Conservation (phyloP, 2,797 vertebrate genomes). For the Champsocephalus esox region DNA sequence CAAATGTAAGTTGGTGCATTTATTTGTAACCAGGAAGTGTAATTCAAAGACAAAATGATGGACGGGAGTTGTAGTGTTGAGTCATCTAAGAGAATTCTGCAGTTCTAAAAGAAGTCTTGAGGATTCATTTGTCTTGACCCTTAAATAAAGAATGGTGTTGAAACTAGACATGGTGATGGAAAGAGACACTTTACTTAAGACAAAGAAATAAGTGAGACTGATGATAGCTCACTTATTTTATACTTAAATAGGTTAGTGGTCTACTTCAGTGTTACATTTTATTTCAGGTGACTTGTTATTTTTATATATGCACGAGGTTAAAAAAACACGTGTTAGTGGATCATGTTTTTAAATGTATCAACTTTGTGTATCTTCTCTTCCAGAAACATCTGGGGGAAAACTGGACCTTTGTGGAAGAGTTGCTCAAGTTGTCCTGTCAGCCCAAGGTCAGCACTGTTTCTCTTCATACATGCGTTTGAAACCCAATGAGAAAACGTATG, state of each 20-base stretch:
- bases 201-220: not conserved
- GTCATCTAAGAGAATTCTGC: not conserved
- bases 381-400: slow-evolving; percentile 90
- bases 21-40: not conserved
- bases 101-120: slow-evolving; percentile 9
- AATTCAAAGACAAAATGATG: not conserved
- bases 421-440: slow-evolving; percentile 89
- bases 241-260: not conserved
- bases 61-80: not conserved
- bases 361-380: slow-evolving; percentile 26
- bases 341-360: slow-evolving; percentile 10
- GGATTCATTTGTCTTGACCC: slow-evolving; percentile 13
- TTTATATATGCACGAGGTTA: not conserved
- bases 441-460: slow-evolving; percentile 83
- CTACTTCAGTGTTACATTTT: not conserved
- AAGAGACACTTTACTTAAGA: not conserved
- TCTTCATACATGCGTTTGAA: not conserved
- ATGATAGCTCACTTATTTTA: too few species aligned
- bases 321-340: not conserved
- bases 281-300: not conserved
- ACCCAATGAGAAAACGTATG: not conserved
- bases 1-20: not conserved
- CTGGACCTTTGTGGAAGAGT: slow-evolving; percentile 91
- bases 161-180: not conserved
- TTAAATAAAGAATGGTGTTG: not conserved